phyloP scores from a whole-genome alignment of 2,797 vertebrate genomes.

The Tachyglossus aculeatus region DNA sequence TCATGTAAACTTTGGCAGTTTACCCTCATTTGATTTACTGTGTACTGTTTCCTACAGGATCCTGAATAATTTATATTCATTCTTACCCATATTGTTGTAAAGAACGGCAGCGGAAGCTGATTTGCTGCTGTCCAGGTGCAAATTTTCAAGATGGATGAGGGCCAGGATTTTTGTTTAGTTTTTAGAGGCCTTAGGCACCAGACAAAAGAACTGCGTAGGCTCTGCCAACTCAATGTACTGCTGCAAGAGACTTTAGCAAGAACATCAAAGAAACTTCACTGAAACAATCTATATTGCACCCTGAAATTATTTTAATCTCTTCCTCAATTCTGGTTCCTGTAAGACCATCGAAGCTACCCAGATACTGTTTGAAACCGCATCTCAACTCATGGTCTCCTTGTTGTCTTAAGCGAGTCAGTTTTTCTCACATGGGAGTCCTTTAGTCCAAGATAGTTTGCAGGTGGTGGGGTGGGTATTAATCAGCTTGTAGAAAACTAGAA shows the following conservation, averaged over 20 bases:
- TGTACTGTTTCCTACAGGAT: conserved; percentile 41
- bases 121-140: conserved; percentile 48
- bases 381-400: no score
- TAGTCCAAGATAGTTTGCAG: no score
- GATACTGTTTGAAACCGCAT: no score
- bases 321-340: neutral
- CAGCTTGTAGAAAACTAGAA: no score
- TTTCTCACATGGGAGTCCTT: no score
- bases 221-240: neutral
- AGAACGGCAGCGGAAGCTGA: conserved; percentile 40
- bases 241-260: neutral
- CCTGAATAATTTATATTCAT: conserved; percentile 60
- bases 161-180: conserved; percentile 13
- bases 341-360: no score
- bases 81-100: conserved; percentile 45
- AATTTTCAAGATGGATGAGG: conserved; percentile 50
- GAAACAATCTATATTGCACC: neutral
- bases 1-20: conserved; percentile 48
- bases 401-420: no score
- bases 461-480: no score
- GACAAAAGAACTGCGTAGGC: neutral
- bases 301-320: neutral
- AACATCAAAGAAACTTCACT: neutral
- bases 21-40: conserved; percentile 53
- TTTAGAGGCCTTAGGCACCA: neutral